Evolutionary conservation across 2,797 vertebrate species (phyloP).

Genomic region (Bucorvus abyssinicus): DNA sequence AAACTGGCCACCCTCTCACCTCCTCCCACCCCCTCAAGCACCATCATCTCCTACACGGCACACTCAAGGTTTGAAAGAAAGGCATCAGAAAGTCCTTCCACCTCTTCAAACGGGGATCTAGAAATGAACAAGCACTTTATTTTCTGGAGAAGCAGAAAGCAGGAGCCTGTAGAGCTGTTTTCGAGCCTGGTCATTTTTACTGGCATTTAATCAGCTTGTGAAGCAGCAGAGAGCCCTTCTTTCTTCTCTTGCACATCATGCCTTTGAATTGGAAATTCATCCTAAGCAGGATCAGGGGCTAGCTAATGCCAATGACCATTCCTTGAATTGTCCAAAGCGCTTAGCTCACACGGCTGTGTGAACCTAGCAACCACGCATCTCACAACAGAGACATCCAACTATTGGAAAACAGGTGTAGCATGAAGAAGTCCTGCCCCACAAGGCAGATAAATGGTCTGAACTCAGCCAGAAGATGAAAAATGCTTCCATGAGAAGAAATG

Average conservation of each 20-base stretch:
- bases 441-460: neutral
- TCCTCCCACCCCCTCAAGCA: neutral
- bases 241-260: neutral
- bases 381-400: neutral
- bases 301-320: neutral
- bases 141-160: neutral
- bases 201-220: neutral
- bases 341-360: fast-evolving
- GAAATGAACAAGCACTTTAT: neutral
- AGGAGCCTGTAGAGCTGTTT: neutral
- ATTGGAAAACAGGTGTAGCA: neutral
- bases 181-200: neutral
- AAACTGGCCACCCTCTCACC: neutral
- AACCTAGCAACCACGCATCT: neutral
- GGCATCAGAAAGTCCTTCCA: neutral
- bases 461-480: neutral
- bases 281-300: neutral
- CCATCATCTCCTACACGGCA: neutral
- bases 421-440: neutral
- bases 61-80: neutral
- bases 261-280: conserved; percentile 1
- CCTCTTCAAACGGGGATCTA: neutral
- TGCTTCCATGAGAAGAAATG: neutral
- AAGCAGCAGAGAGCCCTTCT: neutral
- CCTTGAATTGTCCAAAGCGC: neutral